Evolutionary conservation across 53 echinoderm and acorn worm genomes (phyloP).

Genomic region (Pentamera pediparva): DNA sequence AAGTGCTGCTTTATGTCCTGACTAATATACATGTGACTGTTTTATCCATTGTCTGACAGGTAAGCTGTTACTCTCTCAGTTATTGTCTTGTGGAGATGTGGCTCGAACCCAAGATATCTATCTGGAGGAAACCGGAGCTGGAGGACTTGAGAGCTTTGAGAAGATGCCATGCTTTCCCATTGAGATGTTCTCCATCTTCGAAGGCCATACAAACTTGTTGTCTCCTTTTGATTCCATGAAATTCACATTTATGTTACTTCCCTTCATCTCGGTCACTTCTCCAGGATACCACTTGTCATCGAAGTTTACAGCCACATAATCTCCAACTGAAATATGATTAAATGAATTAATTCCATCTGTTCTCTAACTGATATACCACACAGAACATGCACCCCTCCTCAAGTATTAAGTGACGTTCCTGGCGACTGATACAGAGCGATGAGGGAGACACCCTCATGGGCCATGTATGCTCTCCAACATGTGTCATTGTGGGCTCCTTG

Average conservation of each 20-base stretch:
- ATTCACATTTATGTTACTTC: neutral
- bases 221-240: neutral
- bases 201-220: neutral
- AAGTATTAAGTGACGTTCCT: neutral
- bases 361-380: too few relatives aligned
- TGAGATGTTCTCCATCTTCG: neutral
- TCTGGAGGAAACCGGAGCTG: neutral
- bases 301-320: neutral
- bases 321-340: neutral
- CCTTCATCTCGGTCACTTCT: neutral
- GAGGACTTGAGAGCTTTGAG: neutral
- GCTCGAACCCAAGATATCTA: conserved; percentile 15
- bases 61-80: conserved; percentile 9
- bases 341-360: neutral
- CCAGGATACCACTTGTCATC: neutral
- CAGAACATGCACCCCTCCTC: too few relatives aligned
- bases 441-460: neutral
- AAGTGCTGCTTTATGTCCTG: conserved; percentile 1
- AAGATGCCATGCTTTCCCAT: neutral
- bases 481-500: neutral
- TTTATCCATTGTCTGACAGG: conserved; percentile 11
- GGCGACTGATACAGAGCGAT: neutral
- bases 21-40: neutral
- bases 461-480: neutral
- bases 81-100: conserved; percentile 6